Conservation (phyloP, 2,113 vertebrate species). For the Rissa tridactyla region DNA sequence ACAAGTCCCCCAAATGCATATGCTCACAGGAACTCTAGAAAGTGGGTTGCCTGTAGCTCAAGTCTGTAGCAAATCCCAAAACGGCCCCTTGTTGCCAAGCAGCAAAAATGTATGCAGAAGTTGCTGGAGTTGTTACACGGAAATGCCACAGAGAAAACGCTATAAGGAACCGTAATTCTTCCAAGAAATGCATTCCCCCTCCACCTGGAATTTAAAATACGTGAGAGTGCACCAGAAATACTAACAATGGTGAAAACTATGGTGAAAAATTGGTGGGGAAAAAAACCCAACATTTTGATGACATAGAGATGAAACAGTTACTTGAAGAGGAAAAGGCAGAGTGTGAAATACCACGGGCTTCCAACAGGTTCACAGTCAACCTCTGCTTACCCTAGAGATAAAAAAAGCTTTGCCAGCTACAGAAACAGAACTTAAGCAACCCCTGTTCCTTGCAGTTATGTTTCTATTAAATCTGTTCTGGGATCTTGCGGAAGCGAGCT, state of each 20-base stretch:
- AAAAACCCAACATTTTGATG: background rate
- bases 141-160: background rate
- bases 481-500: background rate
- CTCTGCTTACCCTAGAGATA: background rate
- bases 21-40: background rate
- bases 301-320: background rate
- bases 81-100: background rate
- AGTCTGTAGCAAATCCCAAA: background rate
- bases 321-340: background rate
- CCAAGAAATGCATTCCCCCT: background rate
- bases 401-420: background rate
- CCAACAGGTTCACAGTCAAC: background rate
- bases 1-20: background rate
- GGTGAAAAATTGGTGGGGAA: background rate
- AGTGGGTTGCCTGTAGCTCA: background rate
- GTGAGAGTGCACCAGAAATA: background rate
- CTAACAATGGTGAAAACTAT: background rate
- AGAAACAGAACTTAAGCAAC: background rate
- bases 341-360: background rate
- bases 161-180: background rate
- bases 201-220: background rate
- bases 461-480: background rate
- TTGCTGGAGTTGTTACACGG: background rate
- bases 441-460: background rate
- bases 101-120: background rate